Percentiles rank a stretch among this genome's conserved stretches.
Evolutionary conservation across 1,140 invertebrate species (phyloP).

Genomic region (Magallana gigas): DNA sequence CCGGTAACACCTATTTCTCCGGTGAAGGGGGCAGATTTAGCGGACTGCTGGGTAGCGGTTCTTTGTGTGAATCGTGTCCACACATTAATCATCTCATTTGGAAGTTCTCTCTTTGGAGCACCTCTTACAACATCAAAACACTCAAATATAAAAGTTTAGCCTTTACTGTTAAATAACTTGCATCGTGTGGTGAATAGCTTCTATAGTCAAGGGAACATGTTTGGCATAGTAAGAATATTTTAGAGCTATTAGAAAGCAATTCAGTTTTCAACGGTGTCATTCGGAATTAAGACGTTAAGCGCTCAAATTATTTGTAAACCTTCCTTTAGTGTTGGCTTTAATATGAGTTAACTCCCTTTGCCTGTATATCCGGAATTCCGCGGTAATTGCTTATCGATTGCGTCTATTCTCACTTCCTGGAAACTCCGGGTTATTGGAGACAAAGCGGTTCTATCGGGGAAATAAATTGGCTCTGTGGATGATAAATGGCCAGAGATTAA

Average conservation of each 20-base stretch:
- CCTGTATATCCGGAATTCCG: background rate
- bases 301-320: background rate
- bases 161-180: conserved; percentile 11
- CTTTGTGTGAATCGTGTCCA: conserved; percentile 29
- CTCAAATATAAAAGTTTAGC: background rate
- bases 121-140: conserved; percentile 31
- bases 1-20: conserved; percentile 18
- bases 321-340: background rate
- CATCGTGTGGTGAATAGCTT: background rate
- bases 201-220: background rate
- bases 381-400: conserved; percentile 23
- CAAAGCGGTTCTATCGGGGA: background rate
- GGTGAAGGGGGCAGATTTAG: background rate
- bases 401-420: background rate
- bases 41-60: background rate
- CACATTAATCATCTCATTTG: conserved; percentile 12
- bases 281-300: background rate
- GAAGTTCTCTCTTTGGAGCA: background rate
- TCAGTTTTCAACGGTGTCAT: background rate
- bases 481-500: conserved; percentile 24
- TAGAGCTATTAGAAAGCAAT: conserved; percentile 5
- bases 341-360: conserved; percentile 5
- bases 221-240: conserved; percentile 18
- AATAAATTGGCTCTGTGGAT: conserved; percentile 30
- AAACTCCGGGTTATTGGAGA: conserved; percentile 9